Conservation (phyloP, 2,113 vertebrate genomes). For the Chiloscyllium plagiosum region DNA sequence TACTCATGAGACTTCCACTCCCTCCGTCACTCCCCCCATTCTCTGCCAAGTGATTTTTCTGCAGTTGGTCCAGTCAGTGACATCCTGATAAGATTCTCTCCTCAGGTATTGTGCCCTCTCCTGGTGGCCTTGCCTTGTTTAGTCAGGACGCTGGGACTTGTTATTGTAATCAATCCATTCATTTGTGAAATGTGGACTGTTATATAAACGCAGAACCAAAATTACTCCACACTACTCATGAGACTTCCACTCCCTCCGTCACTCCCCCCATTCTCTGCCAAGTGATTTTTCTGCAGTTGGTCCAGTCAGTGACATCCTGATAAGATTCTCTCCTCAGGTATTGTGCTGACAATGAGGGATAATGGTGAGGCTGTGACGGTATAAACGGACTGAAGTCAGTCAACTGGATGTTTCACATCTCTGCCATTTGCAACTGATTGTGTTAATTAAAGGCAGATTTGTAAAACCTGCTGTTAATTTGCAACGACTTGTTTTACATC, state of each 20-base stretch:
- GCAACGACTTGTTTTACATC: no score
- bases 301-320: neutral
- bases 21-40: neutral
- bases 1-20: neutral
- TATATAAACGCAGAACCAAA: neutral
- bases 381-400: neutral
- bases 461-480: neutral
- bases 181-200: neutral
- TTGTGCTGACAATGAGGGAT: neutral
- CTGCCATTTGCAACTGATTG: neutral
- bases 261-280: neutral
- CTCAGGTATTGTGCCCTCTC: neutral
- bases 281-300: neutral
- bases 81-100: neutral
- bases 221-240: neutral
- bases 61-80: neutral
- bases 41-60: neutral
- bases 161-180: neutral
- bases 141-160: neutral
- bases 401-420: neutral
- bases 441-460: neutral
- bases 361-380: neutral
- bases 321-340: neutral
- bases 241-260: neutral
- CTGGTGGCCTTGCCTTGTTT: no score